Evolutionary conservation across 2,888 invertebrate genomes (phyloP), one percentile per base, ranked within the genome.

Genomic region (Xestia ashworthii): DNA sequence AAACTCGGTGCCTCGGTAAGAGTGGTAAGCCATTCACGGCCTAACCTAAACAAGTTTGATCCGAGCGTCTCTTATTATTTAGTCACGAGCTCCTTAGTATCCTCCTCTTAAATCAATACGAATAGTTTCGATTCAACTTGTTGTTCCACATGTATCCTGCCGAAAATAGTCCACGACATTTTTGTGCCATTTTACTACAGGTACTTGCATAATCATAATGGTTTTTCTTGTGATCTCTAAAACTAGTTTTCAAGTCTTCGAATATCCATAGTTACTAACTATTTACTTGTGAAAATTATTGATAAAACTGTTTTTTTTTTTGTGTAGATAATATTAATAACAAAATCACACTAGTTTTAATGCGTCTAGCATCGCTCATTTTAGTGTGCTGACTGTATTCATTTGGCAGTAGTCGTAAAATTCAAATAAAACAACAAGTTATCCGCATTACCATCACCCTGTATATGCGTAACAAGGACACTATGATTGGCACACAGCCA

Each of bases 401-500:
- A 73, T 72, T 67, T 5, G 46, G 11, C 11, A 62, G 48, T 14
- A 25, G 32, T 46, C 25, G 19, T 66, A 58, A 38, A 74, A 38
- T 16, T 60, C 14, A 0, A 65, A 81, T 46, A 69, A 69, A 62
- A 68, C 58, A 25, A 48, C 32, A 64, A 71, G 25, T 25, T 62
- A 64, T 83, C 66, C 41, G 48, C 62, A 80, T 71, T 58, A 46
- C 64, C 14, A 55, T 70, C n/a, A n/a, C 22, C 48, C 46, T 64
- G 41, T 68, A 25, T 68, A 55, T 25, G 44, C 12, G 55, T 41
- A n/a, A 66, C 85, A 80, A 87, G 83, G 85, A 77, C 80, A 74
- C n/a, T 78, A 32, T 50, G 62, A 16, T 69, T 87, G 87, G 87
- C 85, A 16, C 8, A 55, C 9, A 70, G 79, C 87, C 87, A 87